Evolutionary conservation across 2,797 vertebrate genomes (phyloP).

Genomic region (Oreochromis mossambicus): DNA sequence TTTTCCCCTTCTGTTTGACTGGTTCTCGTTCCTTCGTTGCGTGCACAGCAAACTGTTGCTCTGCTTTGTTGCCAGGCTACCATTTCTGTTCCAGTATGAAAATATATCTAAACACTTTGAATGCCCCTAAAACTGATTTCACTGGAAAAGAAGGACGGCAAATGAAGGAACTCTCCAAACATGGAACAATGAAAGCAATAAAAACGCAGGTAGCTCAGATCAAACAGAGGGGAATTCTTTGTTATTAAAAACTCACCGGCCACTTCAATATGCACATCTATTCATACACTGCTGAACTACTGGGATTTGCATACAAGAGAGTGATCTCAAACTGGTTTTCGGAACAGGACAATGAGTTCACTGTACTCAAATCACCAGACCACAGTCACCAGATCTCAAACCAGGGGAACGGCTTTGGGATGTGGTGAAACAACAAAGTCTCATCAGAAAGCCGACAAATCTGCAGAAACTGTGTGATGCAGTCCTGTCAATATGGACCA

Average conservation of each 20-base stretch:
- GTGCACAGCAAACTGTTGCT: background rate
- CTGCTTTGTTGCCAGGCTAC: background rate
- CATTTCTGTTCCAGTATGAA: background rate
- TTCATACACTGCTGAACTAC: background rate
- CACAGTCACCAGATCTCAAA: background rate
- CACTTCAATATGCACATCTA: background rate
- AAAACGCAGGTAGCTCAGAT: background rate
- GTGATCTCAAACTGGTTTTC: background rate
- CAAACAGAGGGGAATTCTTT: background rate
- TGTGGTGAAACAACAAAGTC: background rate
- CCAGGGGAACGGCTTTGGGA: background rate
- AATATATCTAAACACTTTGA: background rate
- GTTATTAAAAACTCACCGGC: background rate
- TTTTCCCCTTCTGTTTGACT: background rate
- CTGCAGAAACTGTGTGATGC: background rate
- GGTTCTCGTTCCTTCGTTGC: background rate
- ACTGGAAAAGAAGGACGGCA: background rate
- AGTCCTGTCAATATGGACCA: background rate
- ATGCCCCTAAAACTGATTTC: background rate
- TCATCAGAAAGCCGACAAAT: background rate
- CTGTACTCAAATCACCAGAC: background rate
- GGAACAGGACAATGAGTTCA: background rate
- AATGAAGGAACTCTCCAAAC: background rate
- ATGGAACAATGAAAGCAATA: background rate
- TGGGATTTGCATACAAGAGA: background rate